These are phyloP conservation scores for Ctenochaetus hawaiiensis DNA, from an alignment of 2,797 vertebrate species.

Conservation along the genomic window DNA sequence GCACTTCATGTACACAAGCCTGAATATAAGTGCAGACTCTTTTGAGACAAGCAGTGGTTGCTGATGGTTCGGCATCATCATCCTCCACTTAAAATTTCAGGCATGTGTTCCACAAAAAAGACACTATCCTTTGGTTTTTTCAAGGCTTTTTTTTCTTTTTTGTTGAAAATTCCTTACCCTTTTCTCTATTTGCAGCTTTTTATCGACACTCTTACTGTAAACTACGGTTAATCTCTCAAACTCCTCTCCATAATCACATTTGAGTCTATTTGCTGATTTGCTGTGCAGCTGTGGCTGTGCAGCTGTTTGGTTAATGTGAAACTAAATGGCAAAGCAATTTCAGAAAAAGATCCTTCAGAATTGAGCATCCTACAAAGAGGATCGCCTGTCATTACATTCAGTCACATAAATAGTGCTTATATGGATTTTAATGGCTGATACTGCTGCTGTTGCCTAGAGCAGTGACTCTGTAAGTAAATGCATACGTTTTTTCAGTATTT, in stretches of 20 bases:
- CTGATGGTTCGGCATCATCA: not conserved
- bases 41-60: not conserved
- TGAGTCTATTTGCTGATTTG: conserved; percentile 23
- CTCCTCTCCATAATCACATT: conserved; percentile 1
- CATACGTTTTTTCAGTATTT: not conserved
- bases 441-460: not conserved
- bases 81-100: not conserved
- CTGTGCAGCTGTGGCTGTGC: conserved; percentile 8
- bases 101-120: not conserved
- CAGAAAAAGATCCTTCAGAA: not conserved
- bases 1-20: too few species aligned
- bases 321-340: conserved; percentile 10
- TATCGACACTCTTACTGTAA: not conserved
- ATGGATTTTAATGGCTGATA: not conserved
- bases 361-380: conserved; percentile 1
- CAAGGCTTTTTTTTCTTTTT: not conserved
- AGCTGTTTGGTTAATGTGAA: not conserved
- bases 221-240: not conserved
- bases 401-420: not conserved
- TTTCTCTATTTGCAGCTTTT: too few species aligned
- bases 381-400: conserved; percentile 9
- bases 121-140: not conserved
- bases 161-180: too few species aligned
- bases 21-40: not conserved
- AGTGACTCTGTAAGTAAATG: not conserved